Conservation (phyloP, 30 jellyfish, hydroid and myxozoan species). For the Pseudorhiza aurosa region DNA sequence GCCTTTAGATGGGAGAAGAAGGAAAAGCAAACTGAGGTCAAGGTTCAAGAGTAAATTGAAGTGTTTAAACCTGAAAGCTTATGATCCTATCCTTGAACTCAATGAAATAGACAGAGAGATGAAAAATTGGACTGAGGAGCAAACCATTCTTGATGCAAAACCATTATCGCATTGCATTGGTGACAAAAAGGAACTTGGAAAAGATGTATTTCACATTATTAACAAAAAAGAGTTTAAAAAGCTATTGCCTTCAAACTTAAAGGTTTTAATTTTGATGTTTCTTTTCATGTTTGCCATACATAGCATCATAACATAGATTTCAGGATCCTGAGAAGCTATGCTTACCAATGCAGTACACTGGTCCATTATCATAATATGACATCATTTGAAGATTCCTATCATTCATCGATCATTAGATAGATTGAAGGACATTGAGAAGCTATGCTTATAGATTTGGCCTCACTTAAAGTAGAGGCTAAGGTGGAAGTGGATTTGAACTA, state of each 20-base stretch:
- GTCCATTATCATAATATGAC: too few species aligned
- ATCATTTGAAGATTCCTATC: too few species aligned
- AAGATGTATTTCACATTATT: slow-evolving; percentile 59
- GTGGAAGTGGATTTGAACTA: too few species aligned
- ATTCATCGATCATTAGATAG: too few species aligned
- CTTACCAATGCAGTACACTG: too few species aligned
- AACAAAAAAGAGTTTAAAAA: slow-evolving; percentile 85
- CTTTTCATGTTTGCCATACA: not conserved
- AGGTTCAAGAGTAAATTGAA: slow-evolving; percentile 12
- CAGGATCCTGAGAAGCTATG: too few species aligned
- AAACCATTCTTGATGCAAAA: slow-evolving; percentile 5
- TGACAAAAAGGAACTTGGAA: slow-evolving; percentile 65
- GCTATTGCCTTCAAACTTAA: slow-evolving; percentile 77
- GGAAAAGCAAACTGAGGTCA: not conserved
- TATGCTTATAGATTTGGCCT: too few species aligned
- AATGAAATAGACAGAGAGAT: slow-evolving; percentile 40
- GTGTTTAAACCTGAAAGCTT: not conserved
- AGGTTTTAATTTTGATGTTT: slow-evolving; percentile 37
- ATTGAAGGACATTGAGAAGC: too few species aligned
- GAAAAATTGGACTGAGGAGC: slow-evolving; percentile 7
- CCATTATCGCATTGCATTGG: slow-evolving; percentile 62
- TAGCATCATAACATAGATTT: not conserved
- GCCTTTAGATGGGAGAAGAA: not conserved
- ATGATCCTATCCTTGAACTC: slow-evolving; percentile 10
- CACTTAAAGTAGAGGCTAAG: too few species aligned